Evolutionary conservation across 1,140 invertebrate species (phyloP).

Genomic region (Galendromus occidentalis): DNA sequence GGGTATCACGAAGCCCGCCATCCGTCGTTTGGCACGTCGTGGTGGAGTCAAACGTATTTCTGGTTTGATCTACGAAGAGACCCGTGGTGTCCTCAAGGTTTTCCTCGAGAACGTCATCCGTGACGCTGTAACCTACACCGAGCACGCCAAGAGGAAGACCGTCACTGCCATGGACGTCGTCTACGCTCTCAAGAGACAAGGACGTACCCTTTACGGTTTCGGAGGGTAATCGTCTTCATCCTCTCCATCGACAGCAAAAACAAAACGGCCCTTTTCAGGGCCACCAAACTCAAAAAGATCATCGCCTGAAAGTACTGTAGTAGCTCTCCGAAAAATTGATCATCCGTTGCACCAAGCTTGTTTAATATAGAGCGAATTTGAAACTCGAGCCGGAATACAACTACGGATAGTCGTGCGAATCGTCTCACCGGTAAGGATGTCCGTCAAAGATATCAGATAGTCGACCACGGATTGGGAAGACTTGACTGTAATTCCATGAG

Average conservation of each 20-base stretch:
- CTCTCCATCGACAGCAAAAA: slow-evolving; percentile 13
- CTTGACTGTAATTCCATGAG: no score
- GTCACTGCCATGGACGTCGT: slow-evolving; percentile 69
- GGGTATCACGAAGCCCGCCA: slow-evolving; percentile 46
- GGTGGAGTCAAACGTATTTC: slow-evolving; percentile 55
- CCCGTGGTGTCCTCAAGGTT: slow-evolving; percentile 47
- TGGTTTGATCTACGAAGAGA: slow-evolving; percentile 50
- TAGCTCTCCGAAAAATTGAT: no score
- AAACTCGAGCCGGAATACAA: no score
- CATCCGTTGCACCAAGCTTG: no score
- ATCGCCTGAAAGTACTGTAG: no score
- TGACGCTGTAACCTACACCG: slow-evolving; percentile 61
- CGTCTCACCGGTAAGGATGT: no score
- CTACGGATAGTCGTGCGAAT: no score
- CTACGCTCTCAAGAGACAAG: slow-evolving; percentile 61
- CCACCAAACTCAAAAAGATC: slow-evolving; percentile 20
- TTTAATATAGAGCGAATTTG: no score
- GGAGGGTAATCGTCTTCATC: slow-evolving; percentile 30
- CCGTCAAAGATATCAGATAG: no score
- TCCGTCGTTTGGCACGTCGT: slow-evolving; percentile 42
- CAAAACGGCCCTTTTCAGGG: slow-evolving; percentile 26
- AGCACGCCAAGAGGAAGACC: slow-evolving; percentile 60
- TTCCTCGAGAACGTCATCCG: slow-evolving; percentile 62
- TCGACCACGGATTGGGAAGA: no score
- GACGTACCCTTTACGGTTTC: slow-evolving; percentile 42